A percentile compares a stretch with the other conserved stretches of the same genome.
These are phyloP conservation scores for Hydriomena furcata DNA, from an alignment of 2,888 invertebrate genomes.

Conservation along the genomic window DNA sequence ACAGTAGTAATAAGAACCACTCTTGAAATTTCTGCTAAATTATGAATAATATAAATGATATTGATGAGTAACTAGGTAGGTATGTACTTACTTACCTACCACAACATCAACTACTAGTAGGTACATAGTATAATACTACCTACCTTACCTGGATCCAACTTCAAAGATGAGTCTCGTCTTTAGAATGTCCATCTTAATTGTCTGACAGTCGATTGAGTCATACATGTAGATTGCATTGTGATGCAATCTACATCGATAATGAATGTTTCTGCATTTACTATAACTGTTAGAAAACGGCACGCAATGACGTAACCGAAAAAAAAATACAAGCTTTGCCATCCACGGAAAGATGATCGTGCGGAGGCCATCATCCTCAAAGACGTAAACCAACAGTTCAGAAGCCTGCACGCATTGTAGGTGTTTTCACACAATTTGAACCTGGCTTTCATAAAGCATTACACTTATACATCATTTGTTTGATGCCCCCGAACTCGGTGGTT, in stretches of 20 bases:
- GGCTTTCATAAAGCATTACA: conserved; percentile 1
- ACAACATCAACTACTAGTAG: background rate
- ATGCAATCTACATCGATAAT: too few species aligned
- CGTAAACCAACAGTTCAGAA: conserved; percentile 15
- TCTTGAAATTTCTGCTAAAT: background rate
- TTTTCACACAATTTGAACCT: conserved; percentile 14
- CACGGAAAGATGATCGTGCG: too few species aligned
- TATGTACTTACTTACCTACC: conserved; percentile 1
- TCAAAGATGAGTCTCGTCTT: conserved; percentile 5
- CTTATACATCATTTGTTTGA: background rate
- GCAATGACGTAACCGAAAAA: too few species aligned
- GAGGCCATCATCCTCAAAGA: conserved; percentile 24
- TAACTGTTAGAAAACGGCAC: too few species aligned
- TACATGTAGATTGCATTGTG: conserved; percentile 8
- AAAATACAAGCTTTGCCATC: too few species aligned
- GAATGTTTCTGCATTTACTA: too few species aligned
- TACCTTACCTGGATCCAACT: background rate
- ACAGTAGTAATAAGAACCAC: too few species aligned
- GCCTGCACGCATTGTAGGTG: too few species aligned
- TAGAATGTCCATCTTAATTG: conserved; percentile 11
- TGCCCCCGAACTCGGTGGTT: too few species aligned
- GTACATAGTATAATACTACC: background rate
- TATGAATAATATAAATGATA: background rate
- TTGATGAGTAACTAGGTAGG: background rate
- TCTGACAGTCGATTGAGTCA: conserved; percentile 26